Evolutionary conservation across 1,140 invertebrate species (phyloP).

Genomic region (Drosophila simulans): DNA sequence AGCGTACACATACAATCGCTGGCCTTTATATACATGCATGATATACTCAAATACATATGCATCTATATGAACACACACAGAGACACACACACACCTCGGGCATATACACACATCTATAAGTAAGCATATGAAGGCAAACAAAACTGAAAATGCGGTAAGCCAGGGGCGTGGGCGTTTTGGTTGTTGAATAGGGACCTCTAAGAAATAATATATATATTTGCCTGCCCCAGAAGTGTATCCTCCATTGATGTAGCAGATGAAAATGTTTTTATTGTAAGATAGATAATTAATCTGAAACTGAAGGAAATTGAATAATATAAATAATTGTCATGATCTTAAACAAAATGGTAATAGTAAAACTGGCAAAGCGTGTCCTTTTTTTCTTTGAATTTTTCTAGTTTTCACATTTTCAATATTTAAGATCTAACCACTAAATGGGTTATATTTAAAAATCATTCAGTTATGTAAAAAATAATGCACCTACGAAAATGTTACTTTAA

Average conservation of each 20-base stretch:
- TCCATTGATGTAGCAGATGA: neutral
- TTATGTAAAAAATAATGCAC: too few species aligned
- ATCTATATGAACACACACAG: slow-evolving; percentile 59
- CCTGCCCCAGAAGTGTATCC: neutral
- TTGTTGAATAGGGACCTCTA: slow-evolving; percentile 7
- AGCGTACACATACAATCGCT: slow-evolving; percentile 32
- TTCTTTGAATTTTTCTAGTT: too few species aligned
- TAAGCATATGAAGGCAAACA: slow-evolving; percentile 81
- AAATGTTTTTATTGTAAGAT: neutral
- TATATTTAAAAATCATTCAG: too few species aligned
- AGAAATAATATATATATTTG: neutral
- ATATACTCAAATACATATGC: slow-evolving; percentile 72
- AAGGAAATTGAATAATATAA: too few species aligned
- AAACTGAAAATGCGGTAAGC: slow-evolving; percentile 79
- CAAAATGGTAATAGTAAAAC: neutral
- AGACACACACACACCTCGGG: slow-evolving; percentile 47
- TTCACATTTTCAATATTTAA: too few species aligned
- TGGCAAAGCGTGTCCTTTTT: neutral
- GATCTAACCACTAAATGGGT: too few species aligned
- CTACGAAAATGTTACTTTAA: too few species aligned
- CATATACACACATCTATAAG: slow-evolving; percentile 66
- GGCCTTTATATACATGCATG: slow-evolving; percentile 44
- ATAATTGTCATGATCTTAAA: neutral
- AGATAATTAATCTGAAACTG: neutral
- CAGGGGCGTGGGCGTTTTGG: slow-evolving; percentile 39